Evolutionary conservation across 2,113 vertebrate genomes (phyloP), one percentile per base, ranked within the genome.

Genomic region (Paraplagusia blochii): DNA sequence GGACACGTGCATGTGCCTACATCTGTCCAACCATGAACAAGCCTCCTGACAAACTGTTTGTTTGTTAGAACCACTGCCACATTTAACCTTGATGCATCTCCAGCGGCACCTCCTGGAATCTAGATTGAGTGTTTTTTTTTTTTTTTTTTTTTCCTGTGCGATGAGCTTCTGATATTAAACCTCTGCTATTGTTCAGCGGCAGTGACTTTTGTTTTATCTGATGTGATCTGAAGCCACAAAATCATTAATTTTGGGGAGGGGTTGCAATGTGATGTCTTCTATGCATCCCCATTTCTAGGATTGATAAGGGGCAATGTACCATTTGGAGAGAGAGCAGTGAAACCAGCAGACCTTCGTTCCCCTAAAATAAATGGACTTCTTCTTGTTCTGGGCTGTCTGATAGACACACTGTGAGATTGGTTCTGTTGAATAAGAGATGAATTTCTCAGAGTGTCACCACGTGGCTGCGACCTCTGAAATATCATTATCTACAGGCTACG

Each of bases 371-470:
- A 86, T 78, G 67, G 53, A 64, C 64, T 53, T 72, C 60, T 58
- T 82, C 59, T 73, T 74, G 74, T 73, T 76, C 44, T 38, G 7
- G 72, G 80, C 81, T 52, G 52, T 63, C 79, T 84, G 85, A 88
- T 80, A 76, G 84, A 85, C 84, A 84, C 64, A 69, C 71, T 79
- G 53, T 57, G 78, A 85, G 87, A 89, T 88, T 89, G 85, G 80
- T 83, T 89, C 74, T 87, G 87, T 75, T 87, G 84, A 89, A 89
- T 88, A 89, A 87, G 83, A 85, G 71, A 88, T 88, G 83, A 85
- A 84, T 87, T 81, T 89, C 69, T 69, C 64, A 59, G 58, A 73
- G 63, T 85, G 84, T 87, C 81, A 82, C 82, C 55, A 53, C 61
- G 63, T 61, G 5, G 65, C 74, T 69, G 63, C 53, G 58, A 84